Base-by-base conservation (phyloP, 2,888 invertebrate genomes). In the Falcaria lacertinaria region DNA sequence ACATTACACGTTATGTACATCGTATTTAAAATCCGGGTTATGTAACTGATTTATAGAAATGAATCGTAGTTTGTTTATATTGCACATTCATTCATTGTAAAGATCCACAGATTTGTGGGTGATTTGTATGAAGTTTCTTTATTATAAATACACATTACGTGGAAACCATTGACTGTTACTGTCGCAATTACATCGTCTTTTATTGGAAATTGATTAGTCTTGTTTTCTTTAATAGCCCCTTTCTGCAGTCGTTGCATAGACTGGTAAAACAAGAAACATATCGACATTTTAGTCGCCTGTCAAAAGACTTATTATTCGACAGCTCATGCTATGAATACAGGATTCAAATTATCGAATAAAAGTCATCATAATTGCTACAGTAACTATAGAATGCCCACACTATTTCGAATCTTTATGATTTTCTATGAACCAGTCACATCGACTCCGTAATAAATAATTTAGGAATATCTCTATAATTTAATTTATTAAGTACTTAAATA, bases 401-500 rank as follows among this genome's bases (percentile, higher is more conserved):
- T 22, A 7, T 22, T 22, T 22, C 22, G 22, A 22, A 7, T 22
- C 22, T 41, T n/a, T n/a, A n/a, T n/a, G n/a, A n/a, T n/a, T n/a
- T n/a, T n/a, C 54, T 35, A 50, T 47, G 45, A 50, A 54, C 62
- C 74, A 80, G 72, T 68, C 64, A 58, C 48, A 58, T 50, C 42
- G 48, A 54, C 60, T 60, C 54, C 49, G 62, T 57, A 87, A 87
- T 87, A 89, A 89, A 88, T 89, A 87, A 87, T 87, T 88, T 86
- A 87, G 67, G 69, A 73, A 80, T 81, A 86, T 78, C 71, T 81
- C 74, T 84, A 76, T 79, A 77, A 74, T 79, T 76, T 74, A 78
- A 74, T 79, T 75, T 74, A 83, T 85, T 86, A 88, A 86, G 84
- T 89, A 89, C 88, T 85, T 83, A 85, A 79, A 78, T 79, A 69